A percentile compares a stretch with the other conserved stretches of the same genome.
These are phyloP conservation scores for Ooceraea biroi DNA, from an alignment of 1,140 invertebrate species.

Conservation along the genomic window DNA sequence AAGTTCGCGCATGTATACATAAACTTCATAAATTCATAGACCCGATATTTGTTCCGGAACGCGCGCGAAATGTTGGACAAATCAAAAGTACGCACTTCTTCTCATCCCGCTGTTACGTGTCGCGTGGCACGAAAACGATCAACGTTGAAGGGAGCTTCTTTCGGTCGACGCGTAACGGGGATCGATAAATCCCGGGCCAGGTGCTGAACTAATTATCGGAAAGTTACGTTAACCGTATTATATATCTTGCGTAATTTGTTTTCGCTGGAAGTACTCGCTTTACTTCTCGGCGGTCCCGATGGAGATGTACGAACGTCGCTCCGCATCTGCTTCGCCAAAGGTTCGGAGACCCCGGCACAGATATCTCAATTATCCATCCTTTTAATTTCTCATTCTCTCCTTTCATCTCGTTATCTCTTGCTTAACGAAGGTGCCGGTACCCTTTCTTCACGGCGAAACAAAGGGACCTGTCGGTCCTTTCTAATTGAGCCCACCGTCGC, in stretches of 20 bases:
- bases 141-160: not conserved
- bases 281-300: constrained; percentile 3
- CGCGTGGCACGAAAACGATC: not conserved
- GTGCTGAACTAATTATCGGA: constrained; percentile 39
- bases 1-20: not conserved
- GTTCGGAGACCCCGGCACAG: not conserved
- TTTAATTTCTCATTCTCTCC: constrained; percentile 49
- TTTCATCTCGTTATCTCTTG: constrained; percentile 60
- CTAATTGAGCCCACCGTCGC: constrained; percentile 51
- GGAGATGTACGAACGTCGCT: constrained; percentile 13
- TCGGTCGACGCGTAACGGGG: not conserved
- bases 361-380: constrained; percentile 51
- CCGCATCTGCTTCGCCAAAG: not conserved
- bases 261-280: constrained; percentile 20
- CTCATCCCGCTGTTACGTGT: not conserved
- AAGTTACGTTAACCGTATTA: constrained; percentile 51
- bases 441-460: constrained; percentile 37
- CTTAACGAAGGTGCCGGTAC: constrained; percentile 57
- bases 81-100: not conserved
- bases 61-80: constrained; percentile 8
- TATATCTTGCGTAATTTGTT: constrained; percentile 48
- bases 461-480: constrained; percentile 34
- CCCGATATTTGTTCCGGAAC: constrained; percentile 5
- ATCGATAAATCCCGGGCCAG: constrained; percentile 41
- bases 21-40: constrained; percentile 2